A percentile compares a stretch with the other conserved stretches of the same genome.
Conservation (phyloP, 1,140 invertebrate species). For the Lordiphosa mommai region DNA sequence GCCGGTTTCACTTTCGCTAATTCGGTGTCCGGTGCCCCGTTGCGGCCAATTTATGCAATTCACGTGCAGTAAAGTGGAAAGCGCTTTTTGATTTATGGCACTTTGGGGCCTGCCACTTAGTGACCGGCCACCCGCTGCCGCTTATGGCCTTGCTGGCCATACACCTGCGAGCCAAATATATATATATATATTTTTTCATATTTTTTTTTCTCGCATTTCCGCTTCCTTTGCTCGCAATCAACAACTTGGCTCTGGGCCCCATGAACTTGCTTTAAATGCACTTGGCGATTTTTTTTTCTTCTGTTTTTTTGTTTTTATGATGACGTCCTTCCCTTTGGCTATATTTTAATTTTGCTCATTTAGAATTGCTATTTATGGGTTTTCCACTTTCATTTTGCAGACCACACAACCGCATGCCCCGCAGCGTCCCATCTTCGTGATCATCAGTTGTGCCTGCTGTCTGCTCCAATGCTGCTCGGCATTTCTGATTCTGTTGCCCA, state of each 20-base stretch:
- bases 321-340: slow-evolving; percentile 8
- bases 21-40: slow-evolving; percentile 1
- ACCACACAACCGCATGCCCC: slow-evolving; percentile 32
- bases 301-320: slow-evolving; percentile 12
- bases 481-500: slow-evolving; percentile 81
- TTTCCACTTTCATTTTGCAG: slow-evolving; percentile 24
- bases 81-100: slow-evolving; percentile 47
- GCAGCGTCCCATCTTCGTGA: slow-evolving; percentile 80
- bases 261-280: slow-evolving; percentile 41
- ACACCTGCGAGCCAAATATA: slow-evolving; percentile 17
- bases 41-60: slow-evolving; percentile 44
- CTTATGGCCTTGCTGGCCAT: not conserved
- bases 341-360: slow-evolving; percentile 14
- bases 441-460: slow-evolving; percentile 83
- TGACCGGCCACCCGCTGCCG: not conserved
- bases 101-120: slow-evolving; percentile 31
- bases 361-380: slow-evolving; percentile 25
- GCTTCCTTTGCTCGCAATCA: slow-evolving; percentile 36
- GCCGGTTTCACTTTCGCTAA: not conserved
- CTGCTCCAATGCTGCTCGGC: slow-evolving; percentile 82
- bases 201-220: slow-evolving; percentile 26
- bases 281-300: slow-evolving; percentile 2
- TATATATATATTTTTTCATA: slow-evolving; percentile 5
- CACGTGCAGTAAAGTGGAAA: slow-evolving; percentile 45
- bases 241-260: slow-evolving; percentile 20